Evolutionary conservation across 2,113 vertebrate genomes (phyloP).

Genomic region (Saguinus midas): DNA sequence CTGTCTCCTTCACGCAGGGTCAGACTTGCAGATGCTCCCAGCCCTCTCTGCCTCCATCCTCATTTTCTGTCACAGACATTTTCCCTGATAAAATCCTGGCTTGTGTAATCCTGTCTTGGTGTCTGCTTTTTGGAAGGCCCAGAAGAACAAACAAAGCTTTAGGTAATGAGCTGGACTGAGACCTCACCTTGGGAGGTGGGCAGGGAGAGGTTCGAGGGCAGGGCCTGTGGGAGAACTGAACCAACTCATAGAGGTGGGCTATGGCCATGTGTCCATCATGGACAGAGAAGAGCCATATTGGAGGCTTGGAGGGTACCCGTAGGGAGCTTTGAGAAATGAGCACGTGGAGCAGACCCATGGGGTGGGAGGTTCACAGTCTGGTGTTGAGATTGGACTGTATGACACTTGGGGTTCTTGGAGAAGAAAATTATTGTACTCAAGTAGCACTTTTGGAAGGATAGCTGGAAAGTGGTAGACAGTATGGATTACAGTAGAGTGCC

Average conservation of each 20-base stretch:
- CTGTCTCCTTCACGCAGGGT: background rate
- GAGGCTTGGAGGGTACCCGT: background rate
- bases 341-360: fast-evolving
- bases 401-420: background rate
- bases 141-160: background rate
- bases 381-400: background rate
- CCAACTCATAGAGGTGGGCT: background rate
- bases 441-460: background rate
- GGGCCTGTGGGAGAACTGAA: background rate
- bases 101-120: background rate
- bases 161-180: background rate
- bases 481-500: background rate
- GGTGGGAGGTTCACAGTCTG: background rate
- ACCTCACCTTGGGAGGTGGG: background rate
- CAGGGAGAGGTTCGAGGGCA: background rate
- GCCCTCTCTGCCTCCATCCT: background rate
- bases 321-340: background rate
- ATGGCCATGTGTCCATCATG: background rate
- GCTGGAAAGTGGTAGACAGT: background rate
- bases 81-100: background rate
- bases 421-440: background rate
- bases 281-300: background rate
- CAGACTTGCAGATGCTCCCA: background rate
- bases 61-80: background rate
- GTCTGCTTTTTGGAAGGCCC: background rate